Conservation (phyloP, 2,888 invertebrate species). For the Macrophya alboannulata region DNA sequence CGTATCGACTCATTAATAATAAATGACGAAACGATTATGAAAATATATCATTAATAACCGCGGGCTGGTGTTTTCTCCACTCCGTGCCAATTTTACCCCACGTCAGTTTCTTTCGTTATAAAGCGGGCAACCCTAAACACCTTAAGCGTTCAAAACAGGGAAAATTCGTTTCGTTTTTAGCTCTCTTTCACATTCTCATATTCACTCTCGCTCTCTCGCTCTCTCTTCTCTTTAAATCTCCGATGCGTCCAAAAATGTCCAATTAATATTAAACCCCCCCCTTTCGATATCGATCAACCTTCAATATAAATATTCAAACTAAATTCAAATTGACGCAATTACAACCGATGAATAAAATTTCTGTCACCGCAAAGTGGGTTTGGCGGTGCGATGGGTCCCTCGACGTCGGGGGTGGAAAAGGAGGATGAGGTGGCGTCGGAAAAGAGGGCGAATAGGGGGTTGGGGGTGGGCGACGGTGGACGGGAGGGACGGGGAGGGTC, state of each 20-base stretch:
- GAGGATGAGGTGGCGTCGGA: neutral
- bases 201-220: neutral
- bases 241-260: slow-evolving; percentile 11
- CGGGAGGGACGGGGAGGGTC: slow-evolving; percentile 28
- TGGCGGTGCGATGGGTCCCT: slow-evolving; percentile 46
- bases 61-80: slow-evolving; percentile 54
- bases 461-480: neutral
- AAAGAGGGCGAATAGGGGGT: neutral
- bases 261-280: slow-evolving; percentile 13
- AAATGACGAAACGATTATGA: slow-evolving; percentile 58
- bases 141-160: slow-evolving; percentile 20
- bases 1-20: slow-evolving; percentile 57
- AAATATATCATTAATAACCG: slow-evolving; percentile 57
- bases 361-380: slow-evolving; percentile 53
- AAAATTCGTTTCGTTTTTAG: neutral
- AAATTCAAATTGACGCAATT: slow-evolving; percentile 53
- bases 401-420: slow-evolving; percentile 14
- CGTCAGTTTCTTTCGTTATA: slow-evolving; percentile 57
- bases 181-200: neutral
- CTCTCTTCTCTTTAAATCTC: neutral
- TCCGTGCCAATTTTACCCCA: slow-evolving; percentile 52
- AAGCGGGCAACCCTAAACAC: slow-evolving; percentile 15
- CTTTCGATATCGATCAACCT: slow-evolving; percentile 42
- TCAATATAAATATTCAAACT: slow-evolving; percentile 53
- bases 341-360: slow-evolving; percentile 56